phyloP scores from a whole-genome alignment of 2,888 invertebrate species.

The Sericinus montela region DNA sequence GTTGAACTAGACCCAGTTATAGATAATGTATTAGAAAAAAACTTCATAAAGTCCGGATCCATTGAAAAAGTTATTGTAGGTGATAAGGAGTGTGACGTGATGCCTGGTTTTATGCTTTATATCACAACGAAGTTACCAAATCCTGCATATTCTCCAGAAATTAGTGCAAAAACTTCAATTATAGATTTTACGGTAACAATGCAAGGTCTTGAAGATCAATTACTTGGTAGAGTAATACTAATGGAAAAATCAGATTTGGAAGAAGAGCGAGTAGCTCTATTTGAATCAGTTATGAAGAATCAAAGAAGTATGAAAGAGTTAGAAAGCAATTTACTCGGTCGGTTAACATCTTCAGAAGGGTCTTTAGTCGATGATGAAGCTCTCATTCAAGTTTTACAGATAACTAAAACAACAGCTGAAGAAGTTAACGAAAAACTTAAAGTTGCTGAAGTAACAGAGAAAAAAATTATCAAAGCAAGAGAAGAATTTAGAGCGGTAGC shows the following conservation, averaged over 20 bases:
- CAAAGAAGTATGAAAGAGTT: conserved; percentile 97
- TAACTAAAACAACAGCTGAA: conserved; percentile 93
- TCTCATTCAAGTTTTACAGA: conserved; percentile 91
- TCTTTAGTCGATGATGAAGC: conserved; percentile 98
- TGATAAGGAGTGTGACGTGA: conserved; percentile 98
- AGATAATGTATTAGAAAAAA: conserved; percentile 97
- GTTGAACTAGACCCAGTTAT: conserved; percentile 97
- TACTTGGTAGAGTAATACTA: conserved; percentile 94
- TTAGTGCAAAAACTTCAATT: conserved; percentile 97
- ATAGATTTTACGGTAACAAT: conserved; percentile 99
- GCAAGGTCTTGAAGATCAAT: conserved; percentile 96
- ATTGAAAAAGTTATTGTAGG: conserved; percentile 96
- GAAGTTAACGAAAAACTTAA: conserved; percentile 96
- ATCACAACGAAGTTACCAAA: conserved; percentile 98
- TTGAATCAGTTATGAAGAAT: conserved; percentile 98
- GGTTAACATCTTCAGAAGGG: conserved; percentile 95
- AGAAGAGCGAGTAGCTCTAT: conserved; percentile 93
- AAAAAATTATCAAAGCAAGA: conserved; percentile 94
- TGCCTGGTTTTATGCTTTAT: conserved; percentile 96
- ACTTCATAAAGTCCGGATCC: conserved; percentile 97
- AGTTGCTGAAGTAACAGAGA: conserved; percentile 95
- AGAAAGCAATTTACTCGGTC: conserved; percentile 93
- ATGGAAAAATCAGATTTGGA: conserved; percentile 98
- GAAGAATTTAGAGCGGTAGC: conserved; percentile 98
- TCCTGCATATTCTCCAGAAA: conserved; percentile 97